phyloP scores from a whole-genome alignment of 2,888 invertebrate species.

The Himalopsyche anomala region DNA sequence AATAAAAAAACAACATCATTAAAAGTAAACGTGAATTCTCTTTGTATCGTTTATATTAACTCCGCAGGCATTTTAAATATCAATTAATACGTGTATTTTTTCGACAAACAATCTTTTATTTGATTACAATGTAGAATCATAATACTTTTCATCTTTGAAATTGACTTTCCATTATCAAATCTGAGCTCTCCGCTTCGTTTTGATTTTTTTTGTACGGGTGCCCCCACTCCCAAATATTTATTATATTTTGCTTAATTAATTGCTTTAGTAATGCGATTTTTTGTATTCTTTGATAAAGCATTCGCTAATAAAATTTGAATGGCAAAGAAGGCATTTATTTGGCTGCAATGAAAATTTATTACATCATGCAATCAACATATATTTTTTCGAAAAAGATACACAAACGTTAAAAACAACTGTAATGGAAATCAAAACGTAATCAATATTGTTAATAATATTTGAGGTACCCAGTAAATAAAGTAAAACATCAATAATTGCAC shows the following conservation, averaged over 20 bases:
- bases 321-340: neutral
- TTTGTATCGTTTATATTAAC: no score
- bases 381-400: no score
- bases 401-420: no score
- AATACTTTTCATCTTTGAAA: slow-evolving; percentile 20
- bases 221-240: slow-evolving; percentile 1
- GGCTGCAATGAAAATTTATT: slow-evolving; percentile 14
- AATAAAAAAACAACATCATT: no score
- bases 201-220: neutral
- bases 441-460: no score
- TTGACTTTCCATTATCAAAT: slow-evolving; percentile 41
- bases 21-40: no score
- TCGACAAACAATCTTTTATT: slow-evolving; percentile 1
- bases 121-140: neutral
- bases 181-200: neutral
- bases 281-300: slow-evolving; percentile 8
- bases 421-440: no score
- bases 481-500: no score
- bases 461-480: no score
- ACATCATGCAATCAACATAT: neutral
- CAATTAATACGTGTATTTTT: neutral
- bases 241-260: slow-evolving; percentile 27
- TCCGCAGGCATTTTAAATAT: no score
- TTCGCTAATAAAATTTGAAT: slow-evolving; percentile 3
- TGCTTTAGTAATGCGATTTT: slow-evolving; percentile 12